phyloP scores from a whole-genome alignment of 2,797 vertebrate genomes.

The Amphiprion clarkii region DNA sequence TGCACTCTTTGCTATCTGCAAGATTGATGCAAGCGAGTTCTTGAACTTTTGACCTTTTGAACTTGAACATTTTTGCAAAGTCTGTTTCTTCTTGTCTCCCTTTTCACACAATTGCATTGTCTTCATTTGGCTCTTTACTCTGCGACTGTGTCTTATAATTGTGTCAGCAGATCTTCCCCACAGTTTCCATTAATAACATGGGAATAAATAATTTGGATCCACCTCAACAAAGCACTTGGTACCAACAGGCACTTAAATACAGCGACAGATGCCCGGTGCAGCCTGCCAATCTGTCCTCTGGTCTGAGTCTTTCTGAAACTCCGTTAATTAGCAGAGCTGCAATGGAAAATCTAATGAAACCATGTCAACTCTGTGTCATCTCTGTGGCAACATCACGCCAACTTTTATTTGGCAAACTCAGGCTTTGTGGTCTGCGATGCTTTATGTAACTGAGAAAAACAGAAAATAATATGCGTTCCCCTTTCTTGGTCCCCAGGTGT shows the following conservation, averaged over 20 bases:
- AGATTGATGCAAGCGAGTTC: constrained; percentile 46
- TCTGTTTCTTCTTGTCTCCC: constrained; percentile 22
- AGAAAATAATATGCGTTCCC: constrained; percentile 54
- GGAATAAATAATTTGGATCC: constrained; percentile 53
- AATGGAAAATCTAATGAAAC: constrained; percentile 63
- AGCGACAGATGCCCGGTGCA: constrained; percentile 51
- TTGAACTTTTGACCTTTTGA: constrained; percentile 52
- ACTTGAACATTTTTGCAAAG: constrained; percentile 3
- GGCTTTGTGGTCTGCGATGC: constrained; percentile 33
- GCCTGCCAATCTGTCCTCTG: constrained; percentile 47
- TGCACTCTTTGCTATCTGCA: constrained; percentile 42
- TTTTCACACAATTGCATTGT: constrained; percentile 11
- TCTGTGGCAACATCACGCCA: constrained; percentile 12
- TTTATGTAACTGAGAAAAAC: constrained; percentile 70
- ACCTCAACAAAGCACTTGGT: constrained; percentile 28
- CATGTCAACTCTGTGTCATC: constrained; percentile 47
- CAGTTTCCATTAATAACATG: constrained; percentile 51
- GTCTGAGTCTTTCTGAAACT: constrained; percentile 48
- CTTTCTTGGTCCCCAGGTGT: no score
- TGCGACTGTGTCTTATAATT: constrained; percentile 30
- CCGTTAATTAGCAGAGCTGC: constrained; percentile 51
- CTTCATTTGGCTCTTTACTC: constrained; percentile 3
- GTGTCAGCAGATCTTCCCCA: constrained; percentile 36
- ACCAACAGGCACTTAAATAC: constrained; percentile 41
- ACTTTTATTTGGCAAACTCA: constrained; percentile 34